Percentiles rank a stretch among this genome's conserved stretches.
phyloP scores from a whole-genome alignment of 2,797 vertebrate species.

The Pseudochirops corinnae region DNA sequence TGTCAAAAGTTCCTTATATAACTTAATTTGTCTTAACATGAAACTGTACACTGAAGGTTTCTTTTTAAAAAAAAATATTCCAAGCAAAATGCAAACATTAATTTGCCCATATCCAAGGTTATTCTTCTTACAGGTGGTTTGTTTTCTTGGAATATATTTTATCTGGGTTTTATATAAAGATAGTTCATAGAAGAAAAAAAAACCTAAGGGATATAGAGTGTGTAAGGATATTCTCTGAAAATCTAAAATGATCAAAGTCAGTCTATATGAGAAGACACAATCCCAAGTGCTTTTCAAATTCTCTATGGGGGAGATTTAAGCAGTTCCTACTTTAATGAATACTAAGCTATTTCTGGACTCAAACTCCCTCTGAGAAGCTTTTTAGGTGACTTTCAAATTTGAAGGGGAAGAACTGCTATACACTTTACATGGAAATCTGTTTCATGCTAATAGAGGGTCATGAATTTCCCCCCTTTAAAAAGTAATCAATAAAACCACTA shows the following conservation, averaged over 20 bases:
- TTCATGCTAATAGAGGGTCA: not conserved
- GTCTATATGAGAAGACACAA: constrained; percentile 38
- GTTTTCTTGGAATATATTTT: not conserved
- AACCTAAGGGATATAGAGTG: not conserved
- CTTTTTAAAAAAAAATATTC: not conserved
- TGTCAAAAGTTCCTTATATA: not conserved
- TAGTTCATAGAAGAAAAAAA: not conserved
- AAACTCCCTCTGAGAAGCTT: not conserved
- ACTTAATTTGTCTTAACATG: not conserved
- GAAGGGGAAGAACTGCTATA: not conserved
- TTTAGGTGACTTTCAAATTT: not conserved
- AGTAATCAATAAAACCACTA: not conserved
- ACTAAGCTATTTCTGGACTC: not conserved
- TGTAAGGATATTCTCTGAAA: constrained; percentile 20
- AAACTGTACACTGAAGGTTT: not conserved
- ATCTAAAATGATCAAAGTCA: constrained; percentile 56
- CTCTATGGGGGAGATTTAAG: constrained; percentile 38
- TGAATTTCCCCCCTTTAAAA: not conserved
- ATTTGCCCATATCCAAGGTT: not conserved
- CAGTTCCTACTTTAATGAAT: constrained; percentile 57
- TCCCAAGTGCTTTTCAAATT: constrained; percentile 55
- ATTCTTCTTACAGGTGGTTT: not conserved
- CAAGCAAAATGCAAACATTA: not conserved
- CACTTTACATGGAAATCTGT: not conserved
- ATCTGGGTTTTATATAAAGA: not conserved